Percentiles rank a stretch among this genome's conserved stretches.
Evolutionary conservation across 2,888 invertebrate genomes (phyloP).

Genomic region (Achlya flavicornis): DNA sequence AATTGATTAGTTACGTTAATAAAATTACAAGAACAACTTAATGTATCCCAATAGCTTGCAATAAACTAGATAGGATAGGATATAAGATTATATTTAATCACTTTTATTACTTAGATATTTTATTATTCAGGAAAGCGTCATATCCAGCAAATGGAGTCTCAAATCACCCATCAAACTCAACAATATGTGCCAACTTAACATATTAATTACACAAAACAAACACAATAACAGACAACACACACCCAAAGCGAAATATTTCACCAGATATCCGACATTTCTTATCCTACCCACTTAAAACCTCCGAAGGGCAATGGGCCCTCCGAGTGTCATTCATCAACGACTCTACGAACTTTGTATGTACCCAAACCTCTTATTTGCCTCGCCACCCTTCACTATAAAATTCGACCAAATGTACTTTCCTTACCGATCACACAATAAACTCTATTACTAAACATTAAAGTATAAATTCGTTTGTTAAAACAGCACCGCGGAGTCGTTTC

Average conservation of each 20-base stretch:
- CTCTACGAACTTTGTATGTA: constrained; percentile 79
- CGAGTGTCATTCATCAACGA: constrained; percentile 83
- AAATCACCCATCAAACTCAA: constrained; percentile 39
- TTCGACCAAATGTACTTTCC: constrained; percentile 68
- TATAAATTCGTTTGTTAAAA: constrained; percentile 29
- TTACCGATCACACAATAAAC: constrained; percentile 30
- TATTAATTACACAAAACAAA: constrained; percentile 63
- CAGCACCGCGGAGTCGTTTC: constrained; percentile 68
- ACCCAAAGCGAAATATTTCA: constrained; percentile 71
- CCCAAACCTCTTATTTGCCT: constrained; percentile 78
- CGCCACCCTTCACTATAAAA: constrained; percentile 76
- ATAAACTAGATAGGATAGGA: not conserved
- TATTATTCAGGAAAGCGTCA: not conserved
- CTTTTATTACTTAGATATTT: not conserved
- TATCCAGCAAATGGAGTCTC: constrained; percentile 29
- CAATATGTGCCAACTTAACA: constrained; percentile 51
- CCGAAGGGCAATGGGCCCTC: constrained; percentile 83
- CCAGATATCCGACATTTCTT: constrained; percentile 80
- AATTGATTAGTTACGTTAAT: not conserved
- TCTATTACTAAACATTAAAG: constrained; percentile 39
- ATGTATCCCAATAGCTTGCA: not conserved
- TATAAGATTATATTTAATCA: too few species aligned
- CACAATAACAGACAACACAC: constrained; percentile 42
- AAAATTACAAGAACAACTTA: not conserved
- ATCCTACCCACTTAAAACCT: constrained; percentile 81